These are phyloP conservation scores for Bothrops alternatus DNA, from an alignment of 2,797 vertebrate species.

Conservation along the genomic window DNA sequence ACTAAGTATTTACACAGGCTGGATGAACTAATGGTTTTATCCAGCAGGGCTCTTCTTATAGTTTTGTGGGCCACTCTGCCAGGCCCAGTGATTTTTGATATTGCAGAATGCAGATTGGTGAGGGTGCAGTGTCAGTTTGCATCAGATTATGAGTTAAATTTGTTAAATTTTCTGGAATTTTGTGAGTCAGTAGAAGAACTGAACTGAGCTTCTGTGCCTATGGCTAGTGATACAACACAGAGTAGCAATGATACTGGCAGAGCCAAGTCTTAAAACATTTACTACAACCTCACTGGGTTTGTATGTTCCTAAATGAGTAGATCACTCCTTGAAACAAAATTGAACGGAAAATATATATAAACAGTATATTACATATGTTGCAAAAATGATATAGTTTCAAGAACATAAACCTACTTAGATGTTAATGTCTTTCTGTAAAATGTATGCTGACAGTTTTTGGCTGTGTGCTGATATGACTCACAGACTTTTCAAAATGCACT, in stretches of 20 bases:
- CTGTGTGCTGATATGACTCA: not conserved
- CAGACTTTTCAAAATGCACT: not conserved
- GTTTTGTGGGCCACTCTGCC: not conserved
- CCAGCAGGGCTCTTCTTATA: not conserved
- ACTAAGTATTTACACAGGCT: not conserved
- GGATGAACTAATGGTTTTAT: not conserved
- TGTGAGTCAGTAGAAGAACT: not conserved
- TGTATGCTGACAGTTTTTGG: not conserved
- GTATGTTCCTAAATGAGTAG: not conserved
- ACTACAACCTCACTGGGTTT: not conserved
- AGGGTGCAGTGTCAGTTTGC: not conserved
- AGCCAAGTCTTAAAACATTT: not conserved
- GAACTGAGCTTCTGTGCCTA: not conserved
- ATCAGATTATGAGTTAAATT: not conserved
- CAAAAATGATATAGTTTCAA: not conserved
- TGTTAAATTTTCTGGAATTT: not conserved
- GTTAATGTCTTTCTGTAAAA: not conserved
- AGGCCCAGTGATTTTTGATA: not conserved
- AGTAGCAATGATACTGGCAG: not conserved
- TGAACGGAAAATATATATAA: not conserved
- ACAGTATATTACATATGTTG: not conserved
- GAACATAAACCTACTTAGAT: not conserved
- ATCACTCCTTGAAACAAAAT: not conserved
- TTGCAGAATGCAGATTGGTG: not conserved
- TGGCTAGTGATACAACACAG: not conserved